phyloP scores from a whole-genome alignment of 2,888 invertebrate genomes.

The Nomada flava region DNA sequence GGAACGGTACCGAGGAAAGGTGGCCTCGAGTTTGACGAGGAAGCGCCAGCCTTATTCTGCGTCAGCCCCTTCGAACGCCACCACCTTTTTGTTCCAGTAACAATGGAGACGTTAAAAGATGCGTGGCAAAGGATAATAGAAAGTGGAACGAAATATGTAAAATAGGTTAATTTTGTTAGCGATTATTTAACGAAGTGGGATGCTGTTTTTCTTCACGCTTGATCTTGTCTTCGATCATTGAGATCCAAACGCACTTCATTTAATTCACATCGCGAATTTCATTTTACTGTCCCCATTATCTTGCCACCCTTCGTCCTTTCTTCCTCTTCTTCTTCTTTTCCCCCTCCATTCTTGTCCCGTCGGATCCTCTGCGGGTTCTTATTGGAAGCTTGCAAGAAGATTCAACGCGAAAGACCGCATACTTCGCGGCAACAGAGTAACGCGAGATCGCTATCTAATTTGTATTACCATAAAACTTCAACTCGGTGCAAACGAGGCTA shows the following conservation, averaged over 20 bases:
- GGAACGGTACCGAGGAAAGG: conserved; percentile 66
- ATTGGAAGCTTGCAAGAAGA: conserved; percentile 35
- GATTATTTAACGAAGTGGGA: neutral
- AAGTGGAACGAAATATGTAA: neutral
- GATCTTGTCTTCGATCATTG: neutral
- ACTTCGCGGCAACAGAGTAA: conserved; percentile 57
- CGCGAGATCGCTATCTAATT: conserved; percentile 71
- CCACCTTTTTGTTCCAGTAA: neutral
- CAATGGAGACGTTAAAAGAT: neutral
- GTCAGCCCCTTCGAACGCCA: neutral
- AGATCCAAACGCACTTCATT: conserved; percentile 23
- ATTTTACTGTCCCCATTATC: conserved; percentile 11
- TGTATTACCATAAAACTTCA: conserved; percentile 68
- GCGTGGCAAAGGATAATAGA: too few species aligned
- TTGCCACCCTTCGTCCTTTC: conserved; percentile 4
- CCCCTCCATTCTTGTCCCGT: conserved; percentile 19
- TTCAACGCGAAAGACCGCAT: conserved; percentile 51
- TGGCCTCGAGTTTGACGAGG: conserved; percentile 67
- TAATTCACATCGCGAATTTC: conserved; percentile 29
- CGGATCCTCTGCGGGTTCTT: conserved; percentile 33
- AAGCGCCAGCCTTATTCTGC: conserved; percentile 51
- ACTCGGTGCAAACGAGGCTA: conserved; percentile 61
- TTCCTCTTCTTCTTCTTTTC: too few species aligned
- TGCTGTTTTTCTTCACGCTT: neutral
- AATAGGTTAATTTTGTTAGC: too few species aligned